phyloP scores from a whole-genome alignment of 2,113 vertebrate genomes.

The Triplophysa dalaica region DNA sequence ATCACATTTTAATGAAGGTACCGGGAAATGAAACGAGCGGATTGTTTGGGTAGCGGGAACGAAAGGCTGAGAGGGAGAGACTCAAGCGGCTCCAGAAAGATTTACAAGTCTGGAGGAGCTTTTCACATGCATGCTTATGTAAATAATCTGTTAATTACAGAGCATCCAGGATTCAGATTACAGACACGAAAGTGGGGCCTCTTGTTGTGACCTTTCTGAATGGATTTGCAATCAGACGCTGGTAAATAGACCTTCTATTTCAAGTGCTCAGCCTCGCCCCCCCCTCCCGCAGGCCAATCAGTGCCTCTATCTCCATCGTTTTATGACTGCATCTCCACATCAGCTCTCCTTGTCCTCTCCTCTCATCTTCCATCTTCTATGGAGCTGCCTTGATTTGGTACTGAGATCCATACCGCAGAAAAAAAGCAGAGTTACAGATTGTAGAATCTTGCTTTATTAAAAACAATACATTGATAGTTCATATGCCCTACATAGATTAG shows the following conservation, averaged over 20 bases:
- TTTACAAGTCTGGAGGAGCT: slow-evolving; percentile 34
- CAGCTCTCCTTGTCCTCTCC: slow-evolving; percentile 22
- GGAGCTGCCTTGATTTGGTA: slow-evolving; percentile 15
- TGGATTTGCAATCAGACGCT: slow-evolving; percentile 53
- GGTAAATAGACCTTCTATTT: slow-evolving; percentile 61
- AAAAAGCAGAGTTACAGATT: not conserved
- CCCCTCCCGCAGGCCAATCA: slow-evolving; percentile 27
- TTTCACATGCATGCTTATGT: slow-evolving; percentile 47
- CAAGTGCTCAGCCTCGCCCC: slow-evolving; percentile 26
- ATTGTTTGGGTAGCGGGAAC: slow-evolving; percentile 20
- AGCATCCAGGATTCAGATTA: slow-evolving; percentile 53
- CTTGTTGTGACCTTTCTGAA: slow-evolving; percentile 60
- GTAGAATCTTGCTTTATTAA: not conserved
- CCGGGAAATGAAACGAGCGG: not conserved
- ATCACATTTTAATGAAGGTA: slow-evolving; percentile 18
- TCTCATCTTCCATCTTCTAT: slow-evolving; percentile 21
- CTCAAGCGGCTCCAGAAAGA: slow-evolving; percentile 12
- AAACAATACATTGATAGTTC: not conserved
- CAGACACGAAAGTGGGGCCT: slow-evolving; percentile 45
- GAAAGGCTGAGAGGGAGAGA: not conserved
- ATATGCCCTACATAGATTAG: not conserved
- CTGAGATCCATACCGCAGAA: slow-evolving; percentile 4
- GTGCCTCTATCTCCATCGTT: not conserved
- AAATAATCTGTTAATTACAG: slow-evolving; percentile 61
- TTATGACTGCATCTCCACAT: slow-evolving; percentile 29